Conservation (phyloP, 2,797 vertebrate species). For the Holocentrus rufus region DNA sequence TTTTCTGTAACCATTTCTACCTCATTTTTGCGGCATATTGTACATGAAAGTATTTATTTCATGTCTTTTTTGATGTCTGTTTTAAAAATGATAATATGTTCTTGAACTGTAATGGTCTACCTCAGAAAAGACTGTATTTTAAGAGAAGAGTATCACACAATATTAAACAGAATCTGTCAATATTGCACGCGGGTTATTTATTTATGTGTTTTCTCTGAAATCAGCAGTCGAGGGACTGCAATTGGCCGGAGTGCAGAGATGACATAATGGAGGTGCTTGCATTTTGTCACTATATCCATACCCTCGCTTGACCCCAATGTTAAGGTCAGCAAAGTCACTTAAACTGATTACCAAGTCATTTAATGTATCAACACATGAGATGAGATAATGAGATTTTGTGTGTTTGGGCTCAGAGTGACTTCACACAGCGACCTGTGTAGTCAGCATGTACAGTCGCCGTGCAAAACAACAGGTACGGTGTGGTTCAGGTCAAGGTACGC, state of each 20-base stretch:
- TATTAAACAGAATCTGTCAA: slow-evolving; percentile 96
- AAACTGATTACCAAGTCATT: slow-evolving; percentile 65
- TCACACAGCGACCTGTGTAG: neutral
- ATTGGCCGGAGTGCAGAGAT: slow-evolving; percentile 49
- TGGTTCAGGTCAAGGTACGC: neutral
- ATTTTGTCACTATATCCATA: slow-evolving; percentile 36
- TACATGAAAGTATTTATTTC: slow-evolving; percentile 99
- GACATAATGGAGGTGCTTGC: slow-evolving; percentile 48
- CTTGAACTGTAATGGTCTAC: slow-evolving; percentile 98
- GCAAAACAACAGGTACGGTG: neutral
- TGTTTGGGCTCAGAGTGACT: slow-evolving; percentile 8
- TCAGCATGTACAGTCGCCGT: slow-evolving; percentile 10
- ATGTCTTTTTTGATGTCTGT: slow-evolving; percentile 93
- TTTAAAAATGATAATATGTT: slow-evolving; percentile 89
- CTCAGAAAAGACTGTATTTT: slow-evolving; percentile 99
- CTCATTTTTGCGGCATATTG: slow-evolving; percentile 97
- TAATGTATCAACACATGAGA: slow-evolving; percentile 39
- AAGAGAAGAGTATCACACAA: slow-evolving; percentile 95
- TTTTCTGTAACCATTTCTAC: slow-evolving; percentile 99
- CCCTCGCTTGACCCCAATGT: slow-evolving; percentile 57
- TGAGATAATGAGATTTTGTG: slow-evolving; percentile 29
- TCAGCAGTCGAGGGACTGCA: slow-evolving; percentile 25
- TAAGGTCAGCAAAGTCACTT: slow-evolving; percentile 57
- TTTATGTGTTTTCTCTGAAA: slow-evolving; percentile 31
- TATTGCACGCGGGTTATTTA: slow-evolving; percentile 66